Evolutionary conservation across 2,797 vertebrate species (phyloP).

Genomic region (Pelobates cultripes): DNA sequence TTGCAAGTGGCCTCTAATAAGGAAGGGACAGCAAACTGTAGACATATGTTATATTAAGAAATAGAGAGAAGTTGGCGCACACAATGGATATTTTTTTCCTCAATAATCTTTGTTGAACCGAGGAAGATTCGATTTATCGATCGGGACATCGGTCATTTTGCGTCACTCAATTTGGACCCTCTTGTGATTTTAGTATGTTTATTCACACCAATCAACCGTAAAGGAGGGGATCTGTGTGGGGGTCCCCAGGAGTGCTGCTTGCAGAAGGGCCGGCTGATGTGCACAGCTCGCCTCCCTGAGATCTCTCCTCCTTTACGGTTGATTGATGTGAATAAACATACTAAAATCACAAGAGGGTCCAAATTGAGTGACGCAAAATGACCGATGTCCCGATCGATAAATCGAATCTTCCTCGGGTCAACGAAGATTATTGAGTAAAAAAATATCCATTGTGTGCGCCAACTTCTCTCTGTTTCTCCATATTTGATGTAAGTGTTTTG

Average conservation of each 20-base stretch:
- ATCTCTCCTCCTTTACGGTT: constrained; percentile 10
- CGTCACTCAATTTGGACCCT: not conserved
- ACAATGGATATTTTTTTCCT: no score
- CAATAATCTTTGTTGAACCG: constrained; percentile 44
- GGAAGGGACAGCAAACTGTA: no score
- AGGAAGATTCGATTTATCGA: constrained; percentile 42
- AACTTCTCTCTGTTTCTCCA: no score
- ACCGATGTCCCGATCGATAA: constrained; percentile 39
- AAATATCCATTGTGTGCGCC: no score
- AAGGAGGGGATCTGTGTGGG: no score
- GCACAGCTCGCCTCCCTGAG: no score
- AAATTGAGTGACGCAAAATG: constrained; percentile 22
- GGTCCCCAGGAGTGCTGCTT: no score
- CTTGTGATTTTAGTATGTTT: not conserved
- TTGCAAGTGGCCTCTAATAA: no score
- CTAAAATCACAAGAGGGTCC: not conserved
- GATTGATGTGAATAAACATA: constrained; percentile 26
- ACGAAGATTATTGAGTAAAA: constrained; percentile 51
- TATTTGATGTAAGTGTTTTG: no score
- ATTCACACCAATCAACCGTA: constrained; percentile 31
- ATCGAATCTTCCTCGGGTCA: constrained; percentile 38
- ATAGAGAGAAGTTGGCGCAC: no score
- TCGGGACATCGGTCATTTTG: constrained; percentile 42
- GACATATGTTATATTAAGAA: no score
- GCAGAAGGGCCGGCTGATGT: no score